Evolutionary conservation across 1,140 invertebrate species (phyloP).

Genomic region (Ceratina japonica): DNA sequence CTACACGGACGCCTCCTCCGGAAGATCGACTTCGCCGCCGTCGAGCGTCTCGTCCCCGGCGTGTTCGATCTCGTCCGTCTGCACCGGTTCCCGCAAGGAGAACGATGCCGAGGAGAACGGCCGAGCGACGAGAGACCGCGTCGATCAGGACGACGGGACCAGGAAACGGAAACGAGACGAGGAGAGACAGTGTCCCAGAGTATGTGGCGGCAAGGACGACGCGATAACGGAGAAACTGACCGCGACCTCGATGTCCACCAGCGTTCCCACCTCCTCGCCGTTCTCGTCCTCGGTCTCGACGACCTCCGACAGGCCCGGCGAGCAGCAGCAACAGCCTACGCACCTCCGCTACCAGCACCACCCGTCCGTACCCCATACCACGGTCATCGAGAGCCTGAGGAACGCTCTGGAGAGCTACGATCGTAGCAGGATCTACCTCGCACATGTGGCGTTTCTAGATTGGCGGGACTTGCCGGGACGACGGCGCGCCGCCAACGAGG

Average conservation of each 20-base stretch:
- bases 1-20: conserved; percentile 33
- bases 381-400: conserved; percentile 62
- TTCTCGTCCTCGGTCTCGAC: conserved; percentile 48
- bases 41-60: conserved; percentile 49
- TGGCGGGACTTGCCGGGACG: conserved; percentile 77
- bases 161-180: conserved; percentile 34
- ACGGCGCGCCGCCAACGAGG: conserved; percentile 59
- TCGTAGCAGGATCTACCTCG: conserved; percentile 78
- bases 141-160: conserved; percentile 13
- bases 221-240: background rate
- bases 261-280: conserved; percentile 37
- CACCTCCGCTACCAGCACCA: conserved; percentile 26
- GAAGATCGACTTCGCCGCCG: conserved; percentile 43
- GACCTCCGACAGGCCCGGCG: conserved; percentile 29
- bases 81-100: conserved; percentile 9
- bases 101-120: background rate
- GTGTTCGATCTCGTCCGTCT: conserved; percentile 35
- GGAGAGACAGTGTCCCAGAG: conserved; percentile 17
- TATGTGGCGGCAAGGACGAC: conserved; percentile 15
- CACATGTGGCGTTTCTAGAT: conserved; percentile 77
- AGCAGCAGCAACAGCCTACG: conserved; percentile 31
- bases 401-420: conserved; percentile 72
- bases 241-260: background rate
- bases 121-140: background rate
- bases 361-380: conserved; percentile 8